Percentiles rank a stretch among this genome's conserved stretches.
Conservation (phyloP, 1,140 invertebrate genomes). For the Orius laevigatus region DNA sequence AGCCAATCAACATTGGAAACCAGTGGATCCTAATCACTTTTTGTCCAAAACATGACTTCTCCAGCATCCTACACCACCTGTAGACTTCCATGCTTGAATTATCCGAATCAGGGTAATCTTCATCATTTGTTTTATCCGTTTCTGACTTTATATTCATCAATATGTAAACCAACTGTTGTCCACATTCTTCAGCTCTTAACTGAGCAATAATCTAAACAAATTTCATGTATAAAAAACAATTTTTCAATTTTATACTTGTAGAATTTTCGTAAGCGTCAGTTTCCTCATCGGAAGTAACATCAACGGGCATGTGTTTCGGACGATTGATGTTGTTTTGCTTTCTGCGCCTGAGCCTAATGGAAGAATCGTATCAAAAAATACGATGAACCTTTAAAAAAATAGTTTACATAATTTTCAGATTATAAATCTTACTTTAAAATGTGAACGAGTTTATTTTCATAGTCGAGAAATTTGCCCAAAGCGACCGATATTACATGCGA, state of each 20-base stretch:
- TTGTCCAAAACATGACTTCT: no score
- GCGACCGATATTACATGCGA: constrained; percentile 17
- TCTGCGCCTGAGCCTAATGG: constrained; percentile 13
- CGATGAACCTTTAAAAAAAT: constrained; percentile 17
- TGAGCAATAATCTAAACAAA: constrained; percentile 21
- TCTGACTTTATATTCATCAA: constrained; percentile 19
- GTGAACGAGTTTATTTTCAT: constrained; percentile 11
- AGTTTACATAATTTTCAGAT: background rate
- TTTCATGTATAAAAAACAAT: background rate
- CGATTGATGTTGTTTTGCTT: constrained; percentile 14
- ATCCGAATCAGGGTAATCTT: constrained; percentile 18
- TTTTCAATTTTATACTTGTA: constrained; percentile 17
- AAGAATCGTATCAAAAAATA: constrained; percentile 19
- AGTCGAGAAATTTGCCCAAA: constrained; percentile 15
- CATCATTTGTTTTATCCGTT: constrained; percentile 11
- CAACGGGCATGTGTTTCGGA: constrained; percentile 22
- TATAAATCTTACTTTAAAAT: constrained; percentile 16
- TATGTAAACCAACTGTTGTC: constrained; percentile 17
- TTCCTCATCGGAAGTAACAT: constrained; percentile 20
- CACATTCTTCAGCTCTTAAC: constrained; percentile 20
- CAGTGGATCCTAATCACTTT: no score
- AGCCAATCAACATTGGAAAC: no score
- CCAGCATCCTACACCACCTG: constrained; percentile 11
- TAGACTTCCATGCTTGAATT: constrained; percentile 23
- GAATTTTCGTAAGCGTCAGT: constrained; percentile 21